phyloP scores from a whole-genome alignment of 2,888 invertebrate species.

The Digitonthophagus gazella region DNA sequence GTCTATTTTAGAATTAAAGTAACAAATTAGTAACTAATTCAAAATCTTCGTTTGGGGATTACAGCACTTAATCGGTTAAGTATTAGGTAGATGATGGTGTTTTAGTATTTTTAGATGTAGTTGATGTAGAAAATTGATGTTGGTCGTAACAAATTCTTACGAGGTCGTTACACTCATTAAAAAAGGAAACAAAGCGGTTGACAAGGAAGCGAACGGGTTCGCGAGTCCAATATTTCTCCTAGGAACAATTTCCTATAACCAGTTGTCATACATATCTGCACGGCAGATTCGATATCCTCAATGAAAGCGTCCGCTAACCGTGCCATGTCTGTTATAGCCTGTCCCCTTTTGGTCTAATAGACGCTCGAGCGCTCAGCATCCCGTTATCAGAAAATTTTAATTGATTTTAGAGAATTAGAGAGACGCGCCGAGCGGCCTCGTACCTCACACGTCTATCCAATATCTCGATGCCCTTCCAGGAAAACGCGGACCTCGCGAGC shows the following conservation, averaged over 20 bases:
- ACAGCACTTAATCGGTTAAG: no score
- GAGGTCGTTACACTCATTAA: not conserved
- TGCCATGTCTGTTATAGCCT: not conserved
- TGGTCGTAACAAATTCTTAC: not conserved
- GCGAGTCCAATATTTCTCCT: not conserved
- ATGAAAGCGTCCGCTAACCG: not conserved
- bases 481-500: not conserved
- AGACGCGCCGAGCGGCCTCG: not conserved
- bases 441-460: not conserved
- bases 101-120: not conserved
- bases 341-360: constrained; percentile 13
- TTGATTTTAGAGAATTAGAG: constrained; percentile 15
- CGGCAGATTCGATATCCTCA: not conserved
- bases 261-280: not conserved
- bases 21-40: no score
- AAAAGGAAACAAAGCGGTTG: not conserved
- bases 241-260: not conserved
- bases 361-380: not conserved
- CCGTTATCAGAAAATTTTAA: constrained; percentile 18
- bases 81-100: not conserved
- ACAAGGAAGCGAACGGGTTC: not conserved
- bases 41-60: no score
- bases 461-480: not conserved
- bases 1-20: no score
- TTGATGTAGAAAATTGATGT: not conserved